A percentile compares a stretch with the other conserved stretches of the same genome.
Evolutionary conservation across 2,113 vertebrate species (phyloP).

Genomic region (Balaeniceps rex): DNA sequence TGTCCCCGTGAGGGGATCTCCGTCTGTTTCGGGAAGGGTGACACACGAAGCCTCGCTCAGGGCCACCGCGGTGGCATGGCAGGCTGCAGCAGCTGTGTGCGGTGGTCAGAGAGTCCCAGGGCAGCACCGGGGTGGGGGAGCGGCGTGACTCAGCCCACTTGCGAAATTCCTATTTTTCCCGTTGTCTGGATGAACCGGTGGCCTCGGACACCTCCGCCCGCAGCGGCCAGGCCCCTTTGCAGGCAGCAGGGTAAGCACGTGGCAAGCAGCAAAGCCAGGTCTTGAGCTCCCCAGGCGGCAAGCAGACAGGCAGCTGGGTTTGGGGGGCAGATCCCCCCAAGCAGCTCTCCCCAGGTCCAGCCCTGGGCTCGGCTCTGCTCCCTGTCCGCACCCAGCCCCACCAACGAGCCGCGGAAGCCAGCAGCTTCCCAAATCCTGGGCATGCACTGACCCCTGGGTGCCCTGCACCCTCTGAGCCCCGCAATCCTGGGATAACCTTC

Average conservation of each 20-base stretch:
- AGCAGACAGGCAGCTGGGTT: neutral
- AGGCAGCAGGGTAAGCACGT: neutral
- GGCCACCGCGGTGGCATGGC: fast-evolving
- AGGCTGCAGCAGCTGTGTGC: neutral
- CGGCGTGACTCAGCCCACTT: neutral
- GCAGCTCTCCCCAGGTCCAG: neutral
- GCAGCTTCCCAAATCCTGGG: neutral
- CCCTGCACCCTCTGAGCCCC: neutral
- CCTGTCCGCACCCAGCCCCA: fast-evolving
- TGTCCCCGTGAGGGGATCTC: neutral
- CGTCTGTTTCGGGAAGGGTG: neutral
- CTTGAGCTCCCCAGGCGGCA: neutral
- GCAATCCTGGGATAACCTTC: neutral
- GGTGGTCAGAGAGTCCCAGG: neutral
- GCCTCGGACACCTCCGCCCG: neutral
- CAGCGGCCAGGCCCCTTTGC: neutral
- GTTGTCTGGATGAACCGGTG: neutral
- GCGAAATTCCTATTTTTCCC: constrained; percentile 20
- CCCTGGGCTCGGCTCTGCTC: neutral
- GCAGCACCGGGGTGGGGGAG: neutral
- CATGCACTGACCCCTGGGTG: fast-evolving
- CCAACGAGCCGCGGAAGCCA: fast-evolving
- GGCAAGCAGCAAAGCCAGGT: neutral
- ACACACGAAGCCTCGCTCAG: fast-evolving
- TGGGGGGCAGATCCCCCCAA: neutral